Percentiles rank a stretch among this genome's conserved stretches.
These are phyloP conservation scores for Dioctria linearis DNA, from an alignment of 2,888 invertebrate genomes.

Conservation along the genomic window DNA sequence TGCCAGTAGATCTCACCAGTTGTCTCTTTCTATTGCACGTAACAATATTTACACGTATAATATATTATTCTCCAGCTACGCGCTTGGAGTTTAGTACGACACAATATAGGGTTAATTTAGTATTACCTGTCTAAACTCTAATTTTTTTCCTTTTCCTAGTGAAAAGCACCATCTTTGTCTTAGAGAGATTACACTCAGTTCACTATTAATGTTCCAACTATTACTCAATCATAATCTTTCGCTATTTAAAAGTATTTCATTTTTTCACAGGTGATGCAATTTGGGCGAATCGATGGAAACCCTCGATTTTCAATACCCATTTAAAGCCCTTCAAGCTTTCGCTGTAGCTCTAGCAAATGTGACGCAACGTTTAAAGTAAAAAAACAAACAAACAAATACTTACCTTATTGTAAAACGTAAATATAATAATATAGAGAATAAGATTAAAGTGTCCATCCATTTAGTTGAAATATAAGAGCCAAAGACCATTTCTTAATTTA, in stretches of 20 bases:
- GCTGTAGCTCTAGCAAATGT: conserved; percentile 88
- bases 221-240: too few relatives aligned
- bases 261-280: conserved; percentile 93
- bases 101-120: too few relatives aligned
- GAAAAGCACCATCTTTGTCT: too few relatives aligned
- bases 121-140: too few relatives aligned
- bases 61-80: too few relatives aligned
- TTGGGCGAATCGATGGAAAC: conserved; percentile 98
- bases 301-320: conserved; percentile 98
- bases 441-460: conserved; percentile 34
- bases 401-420: neutral
- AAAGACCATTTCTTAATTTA: conserved; percentile 24
- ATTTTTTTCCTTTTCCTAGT: too few relatives aligned
- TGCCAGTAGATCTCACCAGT: too few relatives aligned
- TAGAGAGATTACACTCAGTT: too few relatives aligned
- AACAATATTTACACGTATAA: too few relatives aligned
- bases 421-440: neutral
- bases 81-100: too few relatives aligned
- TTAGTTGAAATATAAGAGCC: conserved; percentile 21
- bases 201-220: too few relatives aligned
- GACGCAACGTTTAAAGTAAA: conserved; percentile 71
- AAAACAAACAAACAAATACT: neutral
- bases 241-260: conserved; percentile 24
- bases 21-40: too few relatives aligned
- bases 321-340: conserved; percentile 98